Base-by-base conservation (phyloP, 2,113 vertebrate genomes). In the Leptobrachium leishanense region DNA sequence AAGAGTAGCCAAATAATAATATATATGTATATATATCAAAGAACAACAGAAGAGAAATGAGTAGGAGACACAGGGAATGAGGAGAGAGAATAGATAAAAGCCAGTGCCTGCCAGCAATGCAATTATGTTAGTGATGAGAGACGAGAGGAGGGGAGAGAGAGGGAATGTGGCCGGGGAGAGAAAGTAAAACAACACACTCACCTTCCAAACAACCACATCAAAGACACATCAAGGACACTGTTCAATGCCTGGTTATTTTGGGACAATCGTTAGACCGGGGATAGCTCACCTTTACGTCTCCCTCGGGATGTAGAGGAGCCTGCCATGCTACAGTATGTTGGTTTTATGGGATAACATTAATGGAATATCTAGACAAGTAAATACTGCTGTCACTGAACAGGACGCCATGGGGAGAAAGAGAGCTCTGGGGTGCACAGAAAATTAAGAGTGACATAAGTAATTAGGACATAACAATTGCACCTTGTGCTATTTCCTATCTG, bases 121-220 rank as follows among this genome's bases (percentile, higher is more conserved):
- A 79, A 79, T 79, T 79, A 79, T 20, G 77, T 54, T 73, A 79
- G 77, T 67, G 62, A 79, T 79, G 77, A 79, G 70, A 40, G 62
- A 79, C 66, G 43, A 11, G 15, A 69, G 39, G 62, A 57, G 76
- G 55, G 20, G 40, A 41, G 65, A 68, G 67, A 63, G 68, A 62
- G 62, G 41, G 59, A 73, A 79, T 79, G 69, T 73, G 77, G 76
- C 76, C 68, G 68, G 76, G 72, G 44, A 72, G 46, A 70, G 43
- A 68, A 68, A 68, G 41, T 8, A 68, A 67, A 54, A 7, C 39
- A 20, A 67, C 42, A 44, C 57, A 43, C 13, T 69, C 57, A 5
- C 68, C 12, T n/a, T 20, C 55, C 46, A n/a, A 62, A 55, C 68
- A 76, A 73, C 77, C 44, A 72, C 69, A 73, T 79, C 77, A 79